Percentiles rank a stretch among this genome's conserved stretches.
These are phyloP conservation scores for Zoanthus sociatus DNA, from an alignment of 92 coral and sea anemone genomes.

Conservation along the genomic window DNA sequence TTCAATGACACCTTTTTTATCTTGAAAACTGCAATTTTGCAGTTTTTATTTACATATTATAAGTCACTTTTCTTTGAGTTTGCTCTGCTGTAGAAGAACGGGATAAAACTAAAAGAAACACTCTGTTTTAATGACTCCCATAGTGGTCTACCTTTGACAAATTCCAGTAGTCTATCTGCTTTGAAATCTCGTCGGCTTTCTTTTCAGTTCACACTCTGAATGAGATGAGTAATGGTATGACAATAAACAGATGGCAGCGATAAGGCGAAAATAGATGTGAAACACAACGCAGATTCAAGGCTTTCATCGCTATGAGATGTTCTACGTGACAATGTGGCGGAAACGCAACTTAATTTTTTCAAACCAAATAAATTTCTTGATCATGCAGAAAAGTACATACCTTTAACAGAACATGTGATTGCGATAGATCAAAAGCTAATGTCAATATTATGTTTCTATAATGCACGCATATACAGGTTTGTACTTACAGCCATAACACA, in stretches of 20 bases:
- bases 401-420: background rate
- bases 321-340: conserved; percentile 6
- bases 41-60: conserved; percentile 1
- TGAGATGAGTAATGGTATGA: conserved; percentile 33
- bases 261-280: background rate
- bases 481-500: too few relatives aligned
- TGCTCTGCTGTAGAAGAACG: background rate
- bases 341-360: background rate
- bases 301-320: background rate
- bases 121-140: conserved; percentile 27
- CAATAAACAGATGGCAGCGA: conserved; percentile 31
- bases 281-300: conserved; percentile 2
- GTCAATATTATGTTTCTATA: too few relatives aligned
- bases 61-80: background rate
- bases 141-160: conserved; percentile 24
- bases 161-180: conserved; percentile 25
- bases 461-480: too few relatives aligned
- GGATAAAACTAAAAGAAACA: background rate
- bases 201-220: conserved; percentile 31
- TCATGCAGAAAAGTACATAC: background rate
- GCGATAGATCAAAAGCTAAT: background rate
- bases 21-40: conserved; percentile 35
- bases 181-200: conserved; percentile 29
- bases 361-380: background rate
- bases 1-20: background rate